Conservation (phyloP, 1,140 invertebrate genomes). For the Dreissena rostriformis region DNA sequence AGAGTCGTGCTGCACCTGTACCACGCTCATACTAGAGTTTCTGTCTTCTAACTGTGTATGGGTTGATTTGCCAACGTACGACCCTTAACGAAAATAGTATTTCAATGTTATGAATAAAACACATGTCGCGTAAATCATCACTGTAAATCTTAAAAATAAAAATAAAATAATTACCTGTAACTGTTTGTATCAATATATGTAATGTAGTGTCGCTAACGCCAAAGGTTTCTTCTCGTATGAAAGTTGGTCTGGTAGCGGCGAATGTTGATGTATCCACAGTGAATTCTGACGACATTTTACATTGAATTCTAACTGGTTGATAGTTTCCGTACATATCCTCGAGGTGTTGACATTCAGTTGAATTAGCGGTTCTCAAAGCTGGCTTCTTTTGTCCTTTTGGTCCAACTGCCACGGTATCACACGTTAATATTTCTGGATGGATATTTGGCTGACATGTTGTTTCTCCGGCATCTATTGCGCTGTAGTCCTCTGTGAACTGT, state of each 20-base stretch:
- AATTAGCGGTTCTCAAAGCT: neutral
- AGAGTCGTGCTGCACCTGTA: neutral
- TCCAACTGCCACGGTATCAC: too few relatives aligned
- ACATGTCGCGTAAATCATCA: neutral
- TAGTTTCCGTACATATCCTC: conserved; percentile 19
- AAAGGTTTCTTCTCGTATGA: conserved; percentile 13
- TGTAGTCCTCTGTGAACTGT: neutral
- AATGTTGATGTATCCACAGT: neutral
- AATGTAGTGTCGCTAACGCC: conserved; percentile 3
- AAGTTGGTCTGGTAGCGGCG: neutral
- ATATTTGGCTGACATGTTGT: neutral
- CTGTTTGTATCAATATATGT: neutral
- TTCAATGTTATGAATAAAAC: neutral
- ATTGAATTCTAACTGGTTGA: neutral
- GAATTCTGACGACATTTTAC: neutral
- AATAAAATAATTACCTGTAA: neutral
- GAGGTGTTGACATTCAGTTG: neutral
- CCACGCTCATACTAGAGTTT: neutral
- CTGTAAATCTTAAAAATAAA: neutral
- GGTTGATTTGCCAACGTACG: neutral
- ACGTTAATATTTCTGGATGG: too few relatives aligned
- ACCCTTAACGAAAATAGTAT: neutral
- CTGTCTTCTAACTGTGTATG: conserved; percentile 12
- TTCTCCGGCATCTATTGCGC: neutral
- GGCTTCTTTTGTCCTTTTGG: too few relatives aligned